These are phyloP conservation scores for Hybognathus amarus DNA, from an alignment of 2,797 vertebrate genomes.

Conservation along the genomic window DNA sequence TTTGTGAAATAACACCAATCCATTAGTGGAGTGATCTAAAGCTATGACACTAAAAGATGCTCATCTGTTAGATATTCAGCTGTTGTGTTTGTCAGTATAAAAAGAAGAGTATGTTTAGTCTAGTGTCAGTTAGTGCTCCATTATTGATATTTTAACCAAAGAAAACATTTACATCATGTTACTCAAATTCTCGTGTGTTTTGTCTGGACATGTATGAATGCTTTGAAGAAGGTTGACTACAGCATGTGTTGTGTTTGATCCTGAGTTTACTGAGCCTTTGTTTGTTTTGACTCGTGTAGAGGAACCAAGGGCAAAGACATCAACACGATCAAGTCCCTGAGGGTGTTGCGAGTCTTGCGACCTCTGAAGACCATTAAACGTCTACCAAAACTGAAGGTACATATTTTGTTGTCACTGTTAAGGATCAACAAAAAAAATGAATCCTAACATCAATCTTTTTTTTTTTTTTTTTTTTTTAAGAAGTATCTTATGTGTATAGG, in stretches of 20 bases:
- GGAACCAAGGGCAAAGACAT: conserved; percentile 98
- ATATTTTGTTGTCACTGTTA: not conserved
- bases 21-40: conserved; percentile 41
- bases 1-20: conserved; percentile 52
- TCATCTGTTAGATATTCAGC: not conserved
- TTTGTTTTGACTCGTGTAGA: conserved; percentile 71
- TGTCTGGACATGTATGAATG: conserved; percentile 19
- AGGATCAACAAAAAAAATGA: no score
- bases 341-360: conserved; percentile 91
- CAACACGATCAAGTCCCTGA: conserved; percentile 96
- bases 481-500: no score
- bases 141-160: conserved; percentile 21
- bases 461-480: no score
- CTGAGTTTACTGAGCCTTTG: not conserved
- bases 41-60: conserved; percentile 8
- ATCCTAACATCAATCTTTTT: no score
- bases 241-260: conserved; percentile 28
- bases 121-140: not conserved
- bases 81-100: not conserved
- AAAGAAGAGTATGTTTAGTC: conserved; percentile 13
- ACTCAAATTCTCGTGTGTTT: conserved; percentile 29
- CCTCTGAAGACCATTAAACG: conserved; percentile 98
- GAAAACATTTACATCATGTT: conserved; percentile 20
- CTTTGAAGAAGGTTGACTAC: conserved; percentile 2
- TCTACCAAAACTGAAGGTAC: conserved; percentile 94